Evolutionary conservation across 1,140 invertebrate species (phyloP), one percentile per base, ranked within the genome.

Genomic region (Trichoplusia ni): DNA sequence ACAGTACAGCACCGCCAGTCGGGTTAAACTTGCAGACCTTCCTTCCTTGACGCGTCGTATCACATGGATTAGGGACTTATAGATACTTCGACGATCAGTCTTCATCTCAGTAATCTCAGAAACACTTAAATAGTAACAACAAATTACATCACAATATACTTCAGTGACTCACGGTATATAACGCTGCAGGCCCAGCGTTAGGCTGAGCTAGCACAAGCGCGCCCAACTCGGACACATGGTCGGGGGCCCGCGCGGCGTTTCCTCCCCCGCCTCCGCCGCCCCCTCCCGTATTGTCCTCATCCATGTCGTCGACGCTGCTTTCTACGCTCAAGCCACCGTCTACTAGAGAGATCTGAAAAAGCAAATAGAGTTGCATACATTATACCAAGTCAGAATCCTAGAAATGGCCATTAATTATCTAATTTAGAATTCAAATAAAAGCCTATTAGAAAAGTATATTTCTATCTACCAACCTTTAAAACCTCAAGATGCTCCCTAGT

Each of bases 401-500:
- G n/a, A n/a, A n/a, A n/a, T n/a, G n/a, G n/a, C n/a, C n/a, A n/a
- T n/a, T n/a, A n/a, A n/a, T n/a, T n/a, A n/a, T n/a, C n/a, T n/a
- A n/a, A n/a, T n/a, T n/a, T n/a, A n/a, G n/a, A n/a, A 27, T 27
- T 27, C 3, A 4, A 27, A 27, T 27, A 27, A 27, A 27, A 27
- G 7, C 3, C 25, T 27, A 7, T 27, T 27, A 21, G 3, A 58
- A 2, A 5, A 46, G 13, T 4, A 9, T 16, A 25, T 46, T 27
- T 9, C 16, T 23, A 33, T 21, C 1, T n/a, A 44, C 51, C 25
- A 66, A 95, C 93, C 90, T 95, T 96, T 0, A 98, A 80, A 0
- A 97, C 93, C 67, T 97, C 96, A 4, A 98, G 82, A 79, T 98
- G 97, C 85, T 98, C 97, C 64, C 96, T 92, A 0, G 96, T 97